A percentile compares a stretch with the other conserved stretches of the same genome.
Conservation (phyloP, 2,888 invertebrate species). For the Thelaira solivaga region DNA sequence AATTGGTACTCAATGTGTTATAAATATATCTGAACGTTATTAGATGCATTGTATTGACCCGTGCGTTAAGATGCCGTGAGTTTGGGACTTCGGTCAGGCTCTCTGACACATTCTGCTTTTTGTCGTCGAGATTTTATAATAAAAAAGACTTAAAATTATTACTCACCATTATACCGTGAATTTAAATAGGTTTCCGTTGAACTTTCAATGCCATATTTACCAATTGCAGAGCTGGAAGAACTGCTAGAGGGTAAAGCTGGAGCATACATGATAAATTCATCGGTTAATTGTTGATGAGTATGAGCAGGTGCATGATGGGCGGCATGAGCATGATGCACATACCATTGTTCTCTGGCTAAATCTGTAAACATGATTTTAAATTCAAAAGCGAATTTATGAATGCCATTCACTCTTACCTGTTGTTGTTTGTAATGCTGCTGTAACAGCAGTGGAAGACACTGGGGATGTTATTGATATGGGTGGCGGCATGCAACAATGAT, state of each 20-base stretch:
- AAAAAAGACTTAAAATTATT: not conserved
- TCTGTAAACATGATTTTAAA: conserved; percentile 56
- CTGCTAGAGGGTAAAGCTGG: conserved; percentile 66
- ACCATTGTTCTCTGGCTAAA: conserved; percentile 68
- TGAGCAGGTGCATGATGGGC: conserved; percentile 65
- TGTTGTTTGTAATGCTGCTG: conserved; percentile 50
- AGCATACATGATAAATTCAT: conserved; percentile 74
- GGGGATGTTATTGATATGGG: conserved; percentile 57
- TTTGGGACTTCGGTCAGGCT: too few relatives aligned
- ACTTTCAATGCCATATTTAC: conserved; percentile 74
- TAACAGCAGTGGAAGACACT: conserved; percentile 53
- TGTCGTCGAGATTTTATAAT: too few relatives aligned
- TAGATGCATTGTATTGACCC: too few relatives aligned
- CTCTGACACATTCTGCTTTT: too few relatives aligned
- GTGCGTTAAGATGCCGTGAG: too few relatives aligned
- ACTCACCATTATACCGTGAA: conserved; percentile 77
- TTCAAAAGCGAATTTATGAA: not conserved
- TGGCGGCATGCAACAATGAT: conserved; percentile 66
- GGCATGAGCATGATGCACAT: conserved; percentile 67
- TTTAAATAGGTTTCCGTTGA: conserved; percentile 76
- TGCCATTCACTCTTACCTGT: conserved; percentile 33
- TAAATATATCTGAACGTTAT: too few relatives aligned
- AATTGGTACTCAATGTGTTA: too few relatives aligned
- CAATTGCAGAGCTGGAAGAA: conserved; percentile 69
- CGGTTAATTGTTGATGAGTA: conserved; percentile 71